phyloP scores from a whole-genome alignment of 2,797 vertebrate species.

The Anguilla anguilla region DNA sequence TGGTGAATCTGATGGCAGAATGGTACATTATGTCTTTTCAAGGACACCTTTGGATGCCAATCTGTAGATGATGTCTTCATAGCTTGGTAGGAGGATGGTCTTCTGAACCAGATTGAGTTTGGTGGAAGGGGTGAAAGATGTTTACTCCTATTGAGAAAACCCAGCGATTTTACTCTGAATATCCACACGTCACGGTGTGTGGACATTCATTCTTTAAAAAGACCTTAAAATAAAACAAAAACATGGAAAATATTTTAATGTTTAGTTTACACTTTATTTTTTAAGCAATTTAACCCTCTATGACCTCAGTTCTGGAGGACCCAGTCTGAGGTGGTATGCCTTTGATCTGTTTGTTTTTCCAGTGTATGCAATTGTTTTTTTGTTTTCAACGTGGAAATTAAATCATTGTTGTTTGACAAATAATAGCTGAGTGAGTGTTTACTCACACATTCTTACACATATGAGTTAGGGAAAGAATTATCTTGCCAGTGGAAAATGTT shows the following conservation, averaged over 20 bases:
- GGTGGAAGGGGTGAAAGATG: neutral
- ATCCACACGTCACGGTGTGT: neutral
- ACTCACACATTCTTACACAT: neutral
- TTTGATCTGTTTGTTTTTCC: neutral
- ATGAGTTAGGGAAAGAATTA: neutral
- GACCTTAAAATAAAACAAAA: neutral
- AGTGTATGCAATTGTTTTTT: neutral
- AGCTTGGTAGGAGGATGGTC: neutral
- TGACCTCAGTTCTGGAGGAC: neutral
- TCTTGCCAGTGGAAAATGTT: slow-evolving; percentile 2
- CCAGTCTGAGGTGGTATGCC: neutral
- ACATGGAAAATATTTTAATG: neutral
- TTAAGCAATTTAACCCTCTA: neutral
- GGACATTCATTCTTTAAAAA: neutral
- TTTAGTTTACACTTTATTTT: neutral
- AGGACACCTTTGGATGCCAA: neutral
- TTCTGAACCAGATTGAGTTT: neutral
- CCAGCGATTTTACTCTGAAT: too few species aligned
- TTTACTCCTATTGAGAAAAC: neutral
- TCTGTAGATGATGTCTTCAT: neutral
- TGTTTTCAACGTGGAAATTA: neutral
- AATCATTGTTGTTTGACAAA: slow-evolving; percentile 3
- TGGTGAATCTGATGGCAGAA: neutral
- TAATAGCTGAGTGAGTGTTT: neutral
- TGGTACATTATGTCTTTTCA: neutral